Base-by-base conservation (phyloP, 2,888 invertebrate genomes). In the Amaurobius ferox region DNA sequence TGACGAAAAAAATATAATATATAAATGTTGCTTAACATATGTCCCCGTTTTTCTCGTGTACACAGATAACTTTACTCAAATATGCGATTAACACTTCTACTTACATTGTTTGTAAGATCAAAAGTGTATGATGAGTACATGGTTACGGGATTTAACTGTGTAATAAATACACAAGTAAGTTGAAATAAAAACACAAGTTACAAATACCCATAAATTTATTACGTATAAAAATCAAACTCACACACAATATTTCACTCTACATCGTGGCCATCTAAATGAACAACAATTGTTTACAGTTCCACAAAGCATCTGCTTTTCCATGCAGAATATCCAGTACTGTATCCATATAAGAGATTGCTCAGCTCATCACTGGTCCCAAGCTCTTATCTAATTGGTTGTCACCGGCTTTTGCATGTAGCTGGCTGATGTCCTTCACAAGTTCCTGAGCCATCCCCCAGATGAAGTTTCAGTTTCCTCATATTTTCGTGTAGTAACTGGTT, bases 401-500 rank as follows among this genome's bases (percentile, higher is more conserved):
- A 86, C 86, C 86, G 86, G 26, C 79, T 86, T 62, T 79, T 79
- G 35, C 86, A 86, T 26, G 79, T 86, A 6, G 44, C 66, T 48
- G 68, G 40, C 30, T 35, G 76, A 40, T 55, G 28, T 7, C 55
- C 64, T 26, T 61, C 79, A 71, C 86, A 86, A 13, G 79, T 66
- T 16, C 79, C 79, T n/a, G 86, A 86, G 6, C 79, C 85, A 23
- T 85, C 85, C 16, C 78, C 72, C 6, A 85, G 61, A 30, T 87
- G 87, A 62, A 80, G 72, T 35, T 88, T 86, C 62, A 88, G 55
- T 76, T 88, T 88, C 6, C 76, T 77, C 83, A 88, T 88, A 77
- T 88, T 88, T 44, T 88, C 88, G 13, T 86, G 77, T 13, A 88
- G 62, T 11, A 88, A 67, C 26, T 85, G 86, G 79, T 88, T 88